Evolutionary conservation across 2,888 invertebrate species (phyloP), one percentile per base, ranked within the genome.

Genomic region (Andrena trimmerana): DNA sequence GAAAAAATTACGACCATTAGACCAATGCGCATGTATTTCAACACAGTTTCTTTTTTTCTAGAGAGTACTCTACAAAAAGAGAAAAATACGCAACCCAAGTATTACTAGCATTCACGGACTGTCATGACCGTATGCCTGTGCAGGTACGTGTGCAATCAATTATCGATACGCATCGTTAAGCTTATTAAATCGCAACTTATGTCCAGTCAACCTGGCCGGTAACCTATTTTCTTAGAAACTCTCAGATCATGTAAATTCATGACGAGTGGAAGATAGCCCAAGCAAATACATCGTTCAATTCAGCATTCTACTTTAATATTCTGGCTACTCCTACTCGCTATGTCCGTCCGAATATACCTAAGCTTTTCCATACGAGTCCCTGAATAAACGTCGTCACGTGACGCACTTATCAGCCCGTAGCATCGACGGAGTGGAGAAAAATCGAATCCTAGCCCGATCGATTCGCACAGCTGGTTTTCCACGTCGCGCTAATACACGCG

Each of bases 381-480:
- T 78, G 73, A 73, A 78, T 77, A 70, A 70, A 65, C 62, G 77
- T 57, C 59, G 80, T 87, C 86, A 84, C 81, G 81, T 78, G 79
- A 79, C 66, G 69, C 52, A 63, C 70, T 86, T 85, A 87, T 84
- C 83, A 72, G 65, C 42, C 57, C 65, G 57, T 24, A 75, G 50
- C 78, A 71, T 71, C 78, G 81, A 59, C 59, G 52, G 72, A 33
- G 52, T 65, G 66, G 63, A 79, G 74, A 87, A 88, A 88, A 87
- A 89, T 89, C 87, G 88, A 88, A 85, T 80, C 79, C 50, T 62
- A 74, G 75, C 24, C 67, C 81, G 84, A 88, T 87, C 88, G 88
- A 89, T 88, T 83, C 81, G 89, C 81, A 84, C 88, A 88, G 88
- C 88, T 88, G 88, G 88, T 88, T 87, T 84, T 84, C 81, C 78